phyloP scores from a whole-genome alignment of 2,888 invertebrate genomes.

The Gisinianus flammeolus region DNA sequence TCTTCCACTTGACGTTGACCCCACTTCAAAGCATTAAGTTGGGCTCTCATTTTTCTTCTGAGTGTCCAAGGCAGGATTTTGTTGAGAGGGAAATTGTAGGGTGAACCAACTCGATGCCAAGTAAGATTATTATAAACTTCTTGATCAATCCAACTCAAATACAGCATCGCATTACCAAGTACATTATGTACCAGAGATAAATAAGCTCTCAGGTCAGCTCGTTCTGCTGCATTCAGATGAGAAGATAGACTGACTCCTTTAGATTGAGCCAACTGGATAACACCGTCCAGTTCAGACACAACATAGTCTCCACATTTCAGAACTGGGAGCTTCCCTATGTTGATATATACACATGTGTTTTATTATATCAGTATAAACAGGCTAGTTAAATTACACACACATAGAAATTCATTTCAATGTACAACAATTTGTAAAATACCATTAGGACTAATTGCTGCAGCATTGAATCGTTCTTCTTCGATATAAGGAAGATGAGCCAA shows the following conservation, averaged over 20 bases:
- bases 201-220: constrained; percentile 91
- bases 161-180: constrained; percentile 77
- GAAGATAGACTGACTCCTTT: constrained; percentile 76
- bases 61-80: constrained; percentile 80
- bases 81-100: constrained; percentile 92
- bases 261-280: constrained; percentile 66
- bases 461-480: constrained; percentile 68
- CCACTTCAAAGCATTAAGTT: constrained; percentile 82
- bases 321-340: constrained; percentile 83
- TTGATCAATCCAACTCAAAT: constrained; percentile 55
- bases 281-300: constrained; percentile 87
- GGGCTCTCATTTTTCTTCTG: constrained; percentile 71
- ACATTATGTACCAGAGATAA: constrained; percentile 89
- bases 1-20: constrained; percentile 77
- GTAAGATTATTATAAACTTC: constrained; percentile 72
- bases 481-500: constrained; percentile 67
- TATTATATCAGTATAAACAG: no score
- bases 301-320: constrained; percentile 88
- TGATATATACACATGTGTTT: not conserved
- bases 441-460: constrained; percentile 95
- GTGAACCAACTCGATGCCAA: constrained; percentile 81
- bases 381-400: no score
- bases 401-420: no score
- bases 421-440: constrained; percentile 62
- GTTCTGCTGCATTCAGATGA: constrained; percentile 74